Conservation (phyloP, 2,113 vertebrate species). For the Chaetops frenatus region DNA sequence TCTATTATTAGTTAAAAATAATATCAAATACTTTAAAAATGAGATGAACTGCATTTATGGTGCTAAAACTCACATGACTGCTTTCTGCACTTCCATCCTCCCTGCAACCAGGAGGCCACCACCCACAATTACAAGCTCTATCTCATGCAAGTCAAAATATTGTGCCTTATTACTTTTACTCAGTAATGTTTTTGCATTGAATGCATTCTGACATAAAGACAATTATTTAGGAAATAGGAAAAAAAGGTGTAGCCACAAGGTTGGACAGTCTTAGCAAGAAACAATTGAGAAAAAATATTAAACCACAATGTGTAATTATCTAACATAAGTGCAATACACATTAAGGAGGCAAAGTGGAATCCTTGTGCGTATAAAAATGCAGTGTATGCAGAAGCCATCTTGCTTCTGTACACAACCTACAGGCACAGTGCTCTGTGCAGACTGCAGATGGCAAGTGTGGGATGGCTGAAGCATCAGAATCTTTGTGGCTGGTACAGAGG, state of each 20-base stretch:
- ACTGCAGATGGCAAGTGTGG: not conserved
- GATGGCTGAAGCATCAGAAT: not conserved
- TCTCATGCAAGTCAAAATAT: not conserved
- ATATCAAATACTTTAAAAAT: not conserved
- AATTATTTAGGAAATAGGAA: not conserved
- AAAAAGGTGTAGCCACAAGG: not conserved
- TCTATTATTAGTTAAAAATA: not conserved
- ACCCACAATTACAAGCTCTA: not conserved
- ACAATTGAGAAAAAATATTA: not conserved
- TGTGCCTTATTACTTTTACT: not conserved
- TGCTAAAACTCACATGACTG: not conserved
- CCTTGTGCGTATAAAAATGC: not conserved
- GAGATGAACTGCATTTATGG: not conserved
- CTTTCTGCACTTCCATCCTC: not conserved
- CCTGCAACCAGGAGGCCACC: not conserved
- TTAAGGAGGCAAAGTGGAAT: not conserved
- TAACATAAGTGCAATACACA: not conserved
- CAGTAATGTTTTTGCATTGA: not conserved
- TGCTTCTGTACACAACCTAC: not conserved
- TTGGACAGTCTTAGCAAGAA: not conserved
- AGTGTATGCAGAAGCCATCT: conserved; percentile 4
- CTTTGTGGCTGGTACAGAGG: not conserved
- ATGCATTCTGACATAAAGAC: not conserved
- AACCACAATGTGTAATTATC: not conserved
- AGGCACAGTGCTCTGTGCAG: not conserved